Evolutionary conservation across 2,113 vertebrate genomes (phyloP), one percentile per base, ranked within the genome.

Genomic region (Drymodes brunneopygia): DNA sequence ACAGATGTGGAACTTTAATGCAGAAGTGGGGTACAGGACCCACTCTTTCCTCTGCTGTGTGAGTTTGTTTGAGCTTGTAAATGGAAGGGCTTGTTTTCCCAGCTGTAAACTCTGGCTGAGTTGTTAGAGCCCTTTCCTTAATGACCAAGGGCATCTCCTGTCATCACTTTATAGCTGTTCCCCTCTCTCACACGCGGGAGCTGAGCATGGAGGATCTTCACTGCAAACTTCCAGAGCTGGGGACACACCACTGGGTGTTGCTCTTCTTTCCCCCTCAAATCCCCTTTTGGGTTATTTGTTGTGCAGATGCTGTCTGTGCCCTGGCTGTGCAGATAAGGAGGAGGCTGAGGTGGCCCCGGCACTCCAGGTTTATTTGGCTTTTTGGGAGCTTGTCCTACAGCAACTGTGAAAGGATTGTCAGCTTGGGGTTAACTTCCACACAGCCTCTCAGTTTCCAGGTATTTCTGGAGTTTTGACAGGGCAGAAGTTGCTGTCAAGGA

Each of bases 151-250:
- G 8, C 21, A 8, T 57, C 29, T 69, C 61, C 58, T 10, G 25
- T 31, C 1, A 0, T 42, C 36, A n/a, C 67, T 88, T 86, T 3
- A 2, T 17, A 21, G 75, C 64, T 47, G 50, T 9, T 88, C 50
- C 50, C 31, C 18, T 57, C 56, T 20, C 74, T 56, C 7, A 0
- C 7, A 2, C 5, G 0, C 0, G 2, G 53, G 44, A 72, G 42
- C 54, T 19, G 83, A 77, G 33, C 9, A 9, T 14, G 33, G 40
- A 66, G 42, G 8, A 92, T 66, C n/a, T 19, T 3, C 0, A 0
- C 9, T 19, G 35, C 10, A 62, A 62, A 72, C 15, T 65, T 40
- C 19, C 6, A 12, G 66, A 77, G 66, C 58, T 53, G 51, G 69
- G 77, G 33, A 19, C 9, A 4, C 24, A 5, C 5, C 15, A 2